Evolutionary conservation across 2,888 invertebrate species (phyloP).

Genomic region (Gastracanthus pulcherrimus): DNA sequence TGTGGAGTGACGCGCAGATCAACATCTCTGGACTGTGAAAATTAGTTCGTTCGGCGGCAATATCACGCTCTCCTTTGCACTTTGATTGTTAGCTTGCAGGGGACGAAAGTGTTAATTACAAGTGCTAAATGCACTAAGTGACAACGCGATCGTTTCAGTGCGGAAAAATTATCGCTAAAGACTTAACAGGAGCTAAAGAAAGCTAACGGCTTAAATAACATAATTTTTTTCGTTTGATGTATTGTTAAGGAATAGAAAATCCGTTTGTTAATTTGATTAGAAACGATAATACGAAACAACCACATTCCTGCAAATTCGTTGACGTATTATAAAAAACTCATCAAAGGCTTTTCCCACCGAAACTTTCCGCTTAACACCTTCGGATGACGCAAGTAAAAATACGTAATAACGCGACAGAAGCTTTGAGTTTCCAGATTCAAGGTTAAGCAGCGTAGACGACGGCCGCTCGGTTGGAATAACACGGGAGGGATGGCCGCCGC

Average conservation of each 20-base stretch:
- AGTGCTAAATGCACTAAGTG: not conserved
- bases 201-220: too few relatives aligned
- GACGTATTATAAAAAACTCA: too few relatives aligned
- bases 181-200: not conserved
- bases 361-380: too few relatives aligned
- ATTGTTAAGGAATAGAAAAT: too few relatives aligned
- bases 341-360: too few relatives aligned
- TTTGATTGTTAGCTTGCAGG: slow-evolving; percentile 21
- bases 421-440: slow-evolving; percentile 22
- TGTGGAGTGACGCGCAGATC: too few relatives aligned
- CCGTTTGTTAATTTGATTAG: too few relatives aligned
- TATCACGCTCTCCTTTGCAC: not conserved
- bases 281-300: too few relatives aligned
- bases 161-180: not conserved
- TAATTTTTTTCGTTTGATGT: too few relatives aligned
- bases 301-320: too few relatives aligned
- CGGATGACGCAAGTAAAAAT: not conserved
- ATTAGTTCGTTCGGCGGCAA: not conserved
- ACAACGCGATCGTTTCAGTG: not conserved
- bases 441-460: not conserved
- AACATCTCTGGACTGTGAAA: too few relatives aligned
- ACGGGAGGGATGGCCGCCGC: not conserved
- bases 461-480: slow-evolving; percentile 19
- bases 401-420: not conserved
- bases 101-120: slow-evolving; percentile 1